Percentiles rank a stretch among this genome's conserved stretches.
phyloP scores from a whole-genome alignment of 1,140 invertebrate genomes.

The Protaetia brevitarsis region DNA sequence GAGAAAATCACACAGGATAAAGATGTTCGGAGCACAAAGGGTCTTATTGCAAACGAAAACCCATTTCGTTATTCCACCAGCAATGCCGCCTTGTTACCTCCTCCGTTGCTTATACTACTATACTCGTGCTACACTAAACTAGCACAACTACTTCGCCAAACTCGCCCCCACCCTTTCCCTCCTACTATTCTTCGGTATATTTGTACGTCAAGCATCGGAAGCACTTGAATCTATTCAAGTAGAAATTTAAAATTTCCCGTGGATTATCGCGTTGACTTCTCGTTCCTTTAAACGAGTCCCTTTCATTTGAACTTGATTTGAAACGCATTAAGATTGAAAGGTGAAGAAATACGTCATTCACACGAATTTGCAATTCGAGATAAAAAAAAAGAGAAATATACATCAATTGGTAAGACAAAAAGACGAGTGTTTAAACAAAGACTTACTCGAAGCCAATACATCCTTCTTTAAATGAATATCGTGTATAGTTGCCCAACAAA shows the following conservation, averaged over 20 bases:
- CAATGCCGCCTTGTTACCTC: slow-evolving; percentile 2
- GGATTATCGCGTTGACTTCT: not conserved
- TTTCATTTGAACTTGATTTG: too few species aligned
- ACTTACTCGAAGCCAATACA: too few species aligned
- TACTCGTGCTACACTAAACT: not conserved
- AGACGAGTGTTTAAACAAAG: too few species aligned
- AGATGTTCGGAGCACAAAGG: slow-evolving; percentile 39
- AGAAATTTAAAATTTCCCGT: slow-evolving; percentile 1
- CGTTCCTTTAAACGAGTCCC: too few species aligned
- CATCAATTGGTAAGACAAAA: too few species aligned
- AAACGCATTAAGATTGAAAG: too few species aligned
- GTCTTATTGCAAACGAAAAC: slow-evolving; percentile 42
- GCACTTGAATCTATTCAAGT: not conserved
- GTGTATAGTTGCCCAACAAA: too few species aligned
- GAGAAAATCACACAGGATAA: slow-evolving; percentile 41
- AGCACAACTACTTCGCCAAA: not conserved
- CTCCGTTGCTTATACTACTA: not conserved
- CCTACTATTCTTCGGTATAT: not conserved
- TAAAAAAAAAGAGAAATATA: too few species aligned
- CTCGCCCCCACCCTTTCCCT: not conserved
- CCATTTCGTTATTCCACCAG: slow-evolving; percentile 23
- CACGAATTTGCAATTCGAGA: too few species aligned
- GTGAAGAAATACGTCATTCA: too few species aligned
- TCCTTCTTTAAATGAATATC: too few species aligned
- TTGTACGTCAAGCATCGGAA: slow-evolving; percentile 18